Conservation (phyloP, 2,888 invertebrate species). For the Eueremaeus valkanovi region DNA sequence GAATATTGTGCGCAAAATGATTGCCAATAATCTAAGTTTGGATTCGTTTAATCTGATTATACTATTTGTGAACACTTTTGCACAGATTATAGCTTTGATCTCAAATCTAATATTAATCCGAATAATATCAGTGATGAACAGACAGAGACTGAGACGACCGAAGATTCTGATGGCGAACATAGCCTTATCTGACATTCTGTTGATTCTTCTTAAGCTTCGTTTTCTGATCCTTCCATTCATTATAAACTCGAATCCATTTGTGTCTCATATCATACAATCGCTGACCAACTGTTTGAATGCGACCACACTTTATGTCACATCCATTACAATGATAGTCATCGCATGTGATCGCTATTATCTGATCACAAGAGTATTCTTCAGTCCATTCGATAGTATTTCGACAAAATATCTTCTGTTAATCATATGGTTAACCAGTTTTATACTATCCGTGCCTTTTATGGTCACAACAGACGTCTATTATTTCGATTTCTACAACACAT, state of each 20-base stretch:
- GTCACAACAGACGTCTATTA: not conserved
- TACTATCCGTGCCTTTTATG: not conserved
- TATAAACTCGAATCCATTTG: not conserved
- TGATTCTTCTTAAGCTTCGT: not conserved
- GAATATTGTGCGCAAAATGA: too few relatives aligned
- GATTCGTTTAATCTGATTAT: too few relatives aligned
- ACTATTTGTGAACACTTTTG: too few relatives aligned
- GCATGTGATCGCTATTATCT: not conserved
- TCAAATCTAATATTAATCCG: too few relatives aligned
- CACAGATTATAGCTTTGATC: too few relatives aligned
- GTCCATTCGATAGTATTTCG: not conserved
- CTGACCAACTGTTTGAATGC: not conserved
- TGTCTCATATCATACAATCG: not conserved
- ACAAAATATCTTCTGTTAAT: not conserved
- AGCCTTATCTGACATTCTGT: not conserved
- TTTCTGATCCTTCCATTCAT: not conserved
- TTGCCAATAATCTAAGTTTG: too few relatives aligned
- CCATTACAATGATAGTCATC: not conserved
- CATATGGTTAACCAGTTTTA: not conserved
- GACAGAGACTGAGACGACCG: too few relatives aligned
- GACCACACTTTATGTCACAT: not conserved
- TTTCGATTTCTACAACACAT: not conserved
- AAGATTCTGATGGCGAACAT: not conserved
- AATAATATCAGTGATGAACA: too few relatives aligned
- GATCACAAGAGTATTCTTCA: not conserved